Evolutionary conservation across 2,797 vertebrate species (phyloP).

Genomic region (Sebastes kiyomatsui): DNA sequence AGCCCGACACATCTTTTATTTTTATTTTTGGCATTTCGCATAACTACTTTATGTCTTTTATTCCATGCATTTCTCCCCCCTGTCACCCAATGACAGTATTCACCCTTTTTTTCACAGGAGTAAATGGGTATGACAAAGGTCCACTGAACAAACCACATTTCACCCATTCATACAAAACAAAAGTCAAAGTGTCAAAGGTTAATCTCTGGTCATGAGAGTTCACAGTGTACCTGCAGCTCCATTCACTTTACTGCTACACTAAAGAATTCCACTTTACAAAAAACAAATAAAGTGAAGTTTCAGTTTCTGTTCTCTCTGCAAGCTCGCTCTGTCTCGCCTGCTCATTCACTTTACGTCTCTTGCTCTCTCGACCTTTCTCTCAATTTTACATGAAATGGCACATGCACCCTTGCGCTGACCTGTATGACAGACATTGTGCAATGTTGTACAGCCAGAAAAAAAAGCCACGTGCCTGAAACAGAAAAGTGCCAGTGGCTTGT

Average conservation of each 20-base stretch:
- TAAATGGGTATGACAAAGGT: neutral
- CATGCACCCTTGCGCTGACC: neutral
- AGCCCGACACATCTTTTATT: neutral
- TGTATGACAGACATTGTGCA: neutral
- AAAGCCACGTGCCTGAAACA: neutral
- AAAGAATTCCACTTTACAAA: neutral
- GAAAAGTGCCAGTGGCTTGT: neutral
- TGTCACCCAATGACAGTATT: neutral
- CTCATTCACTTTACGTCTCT: slow-evolving; percentile 2
- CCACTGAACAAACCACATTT: neutral
- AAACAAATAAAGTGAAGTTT: neutral
- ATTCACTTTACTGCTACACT: neutral
- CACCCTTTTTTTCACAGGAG: neutral
- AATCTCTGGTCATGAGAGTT: neutral
- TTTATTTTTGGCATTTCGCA: neutral
- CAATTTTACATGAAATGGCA: slow-evolving; percentile 5
- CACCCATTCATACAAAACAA: neutral
- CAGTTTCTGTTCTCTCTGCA: slow-evolving; percentile 11
- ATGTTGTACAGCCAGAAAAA: slow-evolving; percentile 1
- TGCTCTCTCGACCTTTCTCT: neutral
- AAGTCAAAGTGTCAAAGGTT: slow-evolving; percentile 10
- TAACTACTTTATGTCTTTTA: neutral
- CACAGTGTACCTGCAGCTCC: neutral
- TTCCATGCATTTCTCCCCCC: neutral
- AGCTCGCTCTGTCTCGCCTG: slow-evolving; percentile 21